Percentiles rank a stretch among this genome's conserved stretches.
phyloP scores from a whole-genome alignment of 2,113 vertebrate genomes.

The Clarias magur region DNA sequence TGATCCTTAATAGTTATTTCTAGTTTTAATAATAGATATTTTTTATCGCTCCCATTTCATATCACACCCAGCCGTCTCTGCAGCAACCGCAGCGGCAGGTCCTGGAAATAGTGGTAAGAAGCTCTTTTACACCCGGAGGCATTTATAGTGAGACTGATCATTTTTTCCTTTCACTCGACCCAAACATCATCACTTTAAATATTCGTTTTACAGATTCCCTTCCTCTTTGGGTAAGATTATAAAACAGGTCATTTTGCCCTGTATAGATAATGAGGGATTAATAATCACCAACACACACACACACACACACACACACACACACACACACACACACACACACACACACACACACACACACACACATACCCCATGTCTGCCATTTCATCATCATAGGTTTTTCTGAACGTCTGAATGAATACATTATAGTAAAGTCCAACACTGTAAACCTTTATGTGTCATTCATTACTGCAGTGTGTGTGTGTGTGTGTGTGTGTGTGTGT shows the following conservation, averaged over 20 bases:
- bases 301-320: too few species aligned
- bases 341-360: conserved; percentile 1
- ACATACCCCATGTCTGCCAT: conserved; percentile 18
- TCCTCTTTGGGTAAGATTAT: background rate
- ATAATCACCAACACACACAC: background rate
- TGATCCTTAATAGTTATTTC: too few species aligned
- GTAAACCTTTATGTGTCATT: background rate
- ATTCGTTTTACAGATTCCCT: background rate
- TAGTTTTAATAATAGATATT: background rate
- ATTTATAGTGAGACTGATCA: background rate
- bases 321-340: background rate
- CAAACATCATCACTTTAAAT: background rate
- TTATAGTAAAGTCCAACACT: background rate
- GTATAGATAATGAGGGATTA: background rate
- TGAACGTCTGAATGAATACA: background rate
- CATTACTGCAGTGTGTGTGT: background rate
- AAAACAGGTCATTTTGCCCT: background rate
- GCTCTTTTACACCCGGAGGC: background rate
- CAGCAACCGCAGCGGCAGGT: background rate
- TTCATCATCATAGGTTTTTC: background rate
- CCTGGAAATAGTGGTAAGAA: background rate
- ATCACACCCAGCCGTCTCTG: background rate
- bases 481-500: conserved; percentile 2
- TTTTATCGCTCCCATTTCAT: background rate
- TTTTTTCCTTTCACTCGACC: background rate